phyloP scores from a whole-genome alignment of 1,140 invertebrate genomes.

The Hyles euphorbiae region DNA sequence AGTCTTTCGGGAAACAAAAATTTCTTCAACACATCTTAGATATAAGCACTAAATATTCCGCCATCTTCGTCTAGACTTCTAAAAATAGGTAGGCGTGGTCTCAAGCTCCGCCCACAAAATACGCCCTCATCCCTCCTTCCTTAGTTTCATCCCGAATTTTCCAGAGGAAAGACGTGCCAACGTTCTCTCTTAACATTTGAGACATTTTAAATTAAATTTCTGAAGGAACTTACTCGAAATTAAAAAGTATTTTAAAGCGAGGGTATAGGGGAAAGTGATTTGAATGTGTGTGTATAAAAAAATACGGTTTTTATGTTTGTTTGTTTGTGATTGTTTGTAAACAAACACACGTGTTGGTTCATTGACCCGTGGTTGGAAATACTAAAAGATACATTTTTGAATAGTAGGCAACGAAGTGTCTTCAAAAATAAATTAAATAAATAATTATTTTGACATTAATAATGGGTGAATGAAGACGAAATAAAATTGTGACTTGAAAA shows the following conservation, averaged over 20 bases:
- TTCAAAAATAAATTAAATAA: neutral
- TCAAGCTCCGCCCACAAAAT: slow-evolving; percentile 6
- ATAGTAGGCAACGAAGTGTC: neutral
- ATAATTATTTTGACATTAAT: neutral
- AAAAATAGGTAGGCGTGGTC: slow-evolving; percentile 7
- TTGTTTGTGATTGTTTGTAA: slow-evolving; percentile 36
- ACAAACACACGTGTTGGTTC: slow-evolving; percentile 28
- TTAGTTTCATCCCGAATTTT: neutral
- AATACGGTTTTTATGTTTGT: slow-evolving; percentile 10
- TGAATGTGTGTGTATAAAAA: neutral
- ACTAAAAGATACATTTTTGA: too few species aligned
- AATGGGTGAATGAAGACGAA: neutral
- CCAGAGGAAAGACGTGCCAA: neutral
- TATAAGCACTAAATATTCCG: neutral
- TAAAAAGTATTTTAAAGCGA: neutral
- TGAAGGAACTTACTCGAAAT: neutral
- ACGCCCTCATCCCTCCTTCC: neutral
- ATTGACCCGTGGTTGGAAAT: too few species aligned
- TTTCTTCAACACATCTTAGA: neutral
- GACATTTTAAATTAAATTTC: neutral
- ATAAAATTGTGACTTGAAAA: neutral
- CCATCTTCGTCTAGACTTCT: neutral
- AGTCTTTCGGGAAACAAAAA: too few species aligned
- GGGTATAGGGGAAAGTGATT: neutral
- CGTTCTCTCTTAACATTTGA: neutral